phyloP scores from a whole-genome alignment of 2,797 vertebrate species.

The Champsocephalus esox region DNA sequence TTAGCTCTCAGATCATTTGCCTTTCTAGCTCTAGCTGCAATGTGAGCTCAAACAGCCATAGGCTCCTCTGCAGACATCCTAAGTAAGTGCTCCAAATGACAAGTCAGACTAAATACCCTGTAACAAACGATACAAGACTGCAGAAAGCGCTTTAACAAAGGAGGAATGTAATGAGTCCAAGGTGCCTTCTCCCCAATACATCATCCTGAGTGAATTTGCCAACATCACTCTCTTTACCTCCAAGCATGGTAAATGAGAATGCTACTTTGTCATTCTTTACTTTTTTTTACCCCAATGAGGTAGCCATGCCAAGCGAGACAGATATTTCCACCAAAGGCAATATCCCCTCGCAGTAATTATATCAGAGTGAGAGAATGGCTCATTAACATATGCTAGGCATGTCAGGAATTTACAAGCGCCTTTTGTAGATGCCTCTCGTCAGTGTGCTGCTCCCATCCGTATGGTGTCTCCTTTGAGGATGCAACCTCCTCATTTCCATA shows the following conservation, averaged over 20 bases:
- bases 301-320: constrained; percentile 63
- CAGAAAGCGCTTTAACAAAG: constrained; percentile 75
- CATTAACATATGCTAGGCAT: constrained; percentile 86
- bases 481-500: constrained; percentile 78
- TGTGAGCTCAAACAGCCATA: constrained; percentile 43
- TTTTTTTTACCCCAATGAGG: constrained; percentile 72
- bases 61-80: constrained; percentile 55
- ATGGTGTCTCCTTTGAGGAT: constrained; percentile 78
- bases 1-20: constrained; percentile 13
- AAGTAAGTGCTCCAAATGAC: constrained; percentile 69
- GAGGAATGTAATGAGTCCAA: constrained; percentile 75
- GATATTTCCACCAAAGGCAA: constrained; percentile 82
- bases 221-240: constrained; percentile 76
- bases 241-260: constrained; percentile 82
- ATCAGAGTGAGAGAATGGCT: constrained; percentile 81
- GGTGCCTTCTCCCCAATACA: constrained; percentile 74
- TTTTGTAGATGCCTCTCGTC: constrained; percentile 73
- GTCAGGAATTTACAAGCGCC: constrained; percentile 81
- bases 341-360: constrained; percentile 84
- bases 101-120: constrained; percentile 76
- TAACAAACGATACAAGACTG: constrained; percentile 70
- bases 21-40: constrained; percentile 24
- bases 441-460: constrained; percentile 70
- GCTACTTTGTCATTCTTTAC: constrained; percentile 83
- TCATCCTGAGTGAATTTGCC: constrained; percentile 83